Evolutionary conservation across 1,140 invertebrate species (phyloP).

Genomic region (Drosophila kepulauana): DNA sequence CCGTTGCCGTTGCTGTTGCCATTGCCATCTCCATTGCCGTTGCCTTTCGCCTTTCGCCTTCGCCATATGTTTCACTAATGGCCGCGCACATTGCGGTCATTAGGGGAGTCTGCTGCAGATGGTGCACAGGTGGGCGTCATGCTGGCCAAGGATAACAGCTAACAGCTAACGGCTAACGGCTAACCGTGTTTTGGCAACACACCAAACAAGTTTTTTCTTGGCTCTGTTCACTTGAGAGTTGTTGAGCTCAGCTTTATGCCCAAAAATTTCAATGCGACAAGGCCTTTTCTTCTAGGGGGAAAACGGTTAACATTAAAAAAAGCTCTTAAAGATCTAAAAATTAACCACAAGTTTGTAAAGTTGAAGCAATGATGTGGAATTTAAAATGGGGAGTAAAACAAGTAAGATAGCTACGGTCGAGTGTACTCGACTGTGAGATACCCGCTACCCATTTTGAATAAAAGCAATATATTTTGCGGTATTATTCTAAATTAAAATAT

Average conservation of each 20-base stretch:
- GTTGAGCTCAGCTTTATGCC: constrained; percentile 6
- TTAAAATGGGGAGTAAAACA: neutral
- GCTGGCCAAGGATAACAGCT: neutral
- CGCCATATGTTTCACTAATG: constrained; percentile 82
- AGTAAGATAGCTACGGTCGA: no score
- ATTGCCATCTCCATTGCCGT: constrained; percentile 44
- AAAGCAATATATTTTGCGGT: no score
- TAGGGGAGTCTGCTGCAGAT: constrained; percentile 60
- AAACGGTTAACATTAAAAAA: no score
- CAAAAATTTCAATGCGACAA: constrained; percentile 9
- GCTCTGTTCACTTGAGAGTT: constrained; percentile 7
- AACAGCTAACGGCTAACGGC: constrained; percentile 3
- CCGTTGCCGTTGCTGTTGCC: constrained; percentile 16
- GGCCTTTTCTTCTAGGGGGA: neutral
- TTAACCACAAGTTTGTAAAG: neutral
- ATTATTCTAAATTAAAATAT: no score
- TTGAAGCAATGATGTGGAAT: neutral
- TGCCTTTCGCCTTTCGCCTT: constrained; percentile 6
- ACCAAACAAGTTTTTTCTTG: no score
- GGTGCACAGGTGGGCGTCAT: constrained; percentile 33
- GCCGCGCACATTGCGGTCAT: constrained; percentile 80
- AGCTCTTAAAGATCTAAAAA: neutral
- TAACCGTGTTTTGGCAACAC: constrained; percentile 12
- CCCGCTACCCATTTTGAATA: no score
- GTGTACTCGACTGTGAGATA: no score